Evolutionary conservation across 2,888 invertebrate species (phyloP).

Genomic region (Hedya salicella): DNA sequence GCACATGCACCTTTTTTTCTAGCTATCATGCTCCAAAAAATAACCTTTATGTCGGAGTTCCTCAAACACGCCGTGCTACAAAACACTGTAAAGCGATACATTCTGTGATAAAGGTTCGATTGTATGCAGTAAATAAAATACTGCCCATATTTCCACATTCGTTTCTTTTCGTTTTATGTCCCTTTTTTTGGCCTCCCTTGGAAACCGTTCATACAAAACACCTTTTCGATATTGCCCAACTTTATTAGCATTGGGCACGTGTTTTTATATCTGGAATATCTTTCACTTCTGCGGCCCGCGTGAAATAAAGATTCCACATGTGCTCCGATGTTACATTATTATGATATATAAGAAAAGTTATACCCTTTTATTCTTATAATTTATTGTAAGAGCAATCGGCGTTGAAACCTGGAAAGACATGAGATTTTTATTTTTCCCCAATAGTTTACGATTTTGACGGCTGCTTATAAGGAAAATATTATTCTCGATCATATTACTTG

Average conservation of each 20-base stretch:
- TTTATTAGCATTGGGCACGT: constrained; percentile 83
- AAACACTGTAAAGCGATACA: constrained; percentile 78
- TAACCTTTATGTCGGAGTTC: constrained; percentile 34
- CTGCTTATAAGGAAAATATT: not conserved
- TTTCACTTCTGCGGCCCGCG: constrained; percentile 73
- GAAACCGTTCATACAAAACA: constrained; percentile 83
- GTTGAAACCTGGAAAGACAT: constrained; percentile 55
- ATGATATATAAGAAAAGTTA: constrained; percentile 68
- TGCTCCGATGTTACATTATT: constrained; percentile 65
- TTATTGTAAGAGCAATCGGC: constrained; percentile 61
- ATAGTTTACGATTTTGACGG: not conserved
- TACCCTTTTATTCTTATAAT: constrained; percentile 64
- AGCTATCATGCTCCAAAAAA: constrained; percentile 23
- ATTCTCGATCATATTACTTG: not conserved
- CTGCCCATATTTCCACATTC: constrained; percentile 83
- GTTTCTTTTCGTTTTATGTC: constrained; percentile 80
- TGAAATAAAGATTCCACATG: constrained; percentile 75
- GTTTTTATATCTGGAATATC: constrained; percentile 80
- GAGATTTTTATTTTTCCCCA: constrained; percentile 51
- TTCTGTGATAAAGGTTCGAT: constrained; percentile 83
- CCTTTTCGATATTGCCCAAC: constrained; percentile 81
- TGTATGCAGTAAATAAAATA: constrained; percentile 85
- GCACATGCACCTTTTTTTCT: constrained; percentile 14
- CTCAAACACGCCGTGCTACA: constrained; percentile 69
- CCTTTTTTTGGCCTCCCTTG: constrained; percentile 77